Evolutionary conservation across 92 coral and sea anemone species (phyloP).

Genomic region (Epizoanthus scotinus): DNA sequence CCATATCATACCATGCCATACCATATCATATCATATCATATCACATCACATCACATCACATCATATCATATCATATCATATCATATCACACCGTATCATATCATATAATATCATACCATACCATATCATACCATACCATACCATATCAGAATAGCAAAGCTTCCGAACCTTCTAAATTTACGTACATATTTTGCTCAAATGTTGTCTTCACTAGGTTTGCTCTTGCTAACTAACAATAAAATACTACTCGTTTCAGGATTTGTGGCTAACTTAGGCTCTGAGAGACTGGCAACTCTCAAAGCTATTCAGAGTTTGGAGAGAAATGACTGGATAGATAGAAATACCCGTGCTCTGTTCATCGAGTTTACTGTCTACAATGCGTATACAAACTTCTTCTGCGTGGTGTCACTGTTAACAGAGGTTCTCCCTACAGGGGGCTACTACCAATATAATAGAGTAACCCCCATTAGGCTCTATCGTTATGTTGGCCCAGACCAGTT

Average conservation of each 20-base stretch:
- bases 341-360: slow-evolving; percentile 79
- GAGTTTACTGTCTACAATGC: slow-evolving; percentile 89
- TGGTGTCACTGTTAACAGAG: slow-evolving; percentile 73
- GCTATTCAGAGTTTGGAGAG: slow-evolving; percentile 60
- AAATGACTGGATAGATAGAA: slow-evolving; percentile 78
- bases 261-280: slow-evolving; percentile 69
- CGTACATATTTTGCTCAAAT: too few species aligned
- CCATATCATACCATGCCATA: too few species aligned
- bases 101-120: neutral
- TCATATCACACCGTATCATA: neutral
- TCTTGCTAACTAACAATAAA: too few species aligned
- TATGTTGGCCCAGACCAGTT: slow-evolving; percentile 73
- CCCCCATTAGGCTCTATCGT: slow-evolving; percentile 75
- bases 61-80: too few species aligned
- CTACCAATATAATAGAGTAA: slow-evolving; percentile 65
- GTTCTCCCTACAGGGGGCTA: slow-evolving; percentile 85
- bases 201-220: too few species aligned
- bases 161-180: neutral
- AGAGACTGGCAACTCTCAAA: slow-evolving; percentile 52
- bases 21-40: too few species aligned
- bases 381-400: slow-evolving; percentile 75
- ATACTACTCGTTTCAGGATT: slow-evolving; percentile 60
- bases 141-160: too few species aligned
- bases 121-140: neutral
- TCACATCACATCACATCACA: too few species aligned